phyloP scores from a whole-genome alignment of 1,140 invertebrate species.

The Hestina assimilis region DNA sequence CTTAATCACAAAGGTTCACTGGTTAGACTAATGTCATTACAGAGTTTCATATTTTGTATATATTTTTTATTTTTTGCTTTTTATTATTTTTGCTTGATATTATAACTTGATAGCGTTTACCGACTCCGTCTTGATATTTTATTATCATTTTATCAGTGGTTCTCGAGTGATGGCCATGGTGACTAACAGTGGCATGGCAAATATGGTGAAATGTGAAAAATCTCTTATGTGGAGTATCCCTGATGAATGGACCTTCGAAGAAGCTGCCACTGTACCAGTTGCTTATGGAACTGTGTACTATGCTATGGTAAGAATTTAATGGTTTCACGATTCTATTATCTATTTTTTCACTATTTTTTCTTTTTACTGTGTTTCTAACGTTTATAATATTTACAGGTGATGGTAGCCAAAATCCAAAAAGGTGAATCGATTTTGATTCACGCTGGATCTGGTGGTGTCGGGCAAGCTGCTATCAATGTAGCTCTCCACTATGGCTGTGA shows the following conservation, averaged over 20 bases:
- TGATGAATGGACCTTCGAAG: constrained; percentile 88
- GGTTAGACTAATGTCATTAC: too few species aligned
- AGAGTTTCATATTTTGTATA: too few species aligned
- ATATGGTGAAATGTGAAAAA: constrained; percentile 80
- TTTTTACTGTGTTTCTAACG: too few species aligned
- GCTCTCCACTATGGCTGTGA: constrained; percentile 85
- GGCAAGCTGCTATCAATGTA: constrained; percentile 90
- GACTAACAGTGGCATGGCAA: constrained; percentile 79
- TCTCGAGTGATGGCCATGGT: constrained; percentile 86
- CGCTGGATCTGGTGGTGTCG: constrained; percentile 92
- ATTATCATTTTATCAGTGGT: constrained; percentile 77
- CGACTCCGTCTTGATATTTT: too few species aligned
- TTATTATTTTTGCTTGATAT: too few species aligned
- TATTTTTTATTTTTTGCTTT: too few species aligned
- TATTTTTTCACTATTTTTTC: too few species aligned
- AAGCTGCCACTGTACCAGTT: constrained; percentile 93
- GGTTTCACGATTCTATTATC: too few species aligned
- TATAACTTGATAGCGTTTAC: too few species aligned
- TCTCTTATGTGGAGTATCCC: constrained; percentile 88
- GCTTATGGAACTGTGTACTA: constrained; percentile 92
- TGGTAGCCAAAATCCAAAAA: constrained; percentile 80
- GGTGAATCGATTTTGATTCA: constrained; percentile 90
- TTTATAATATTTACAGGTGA: constrained; percentile 54
- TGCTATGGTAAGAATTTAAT: constrained; percentile 84
- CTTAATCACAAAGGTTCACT: too few species aligned